phyloP scores from a whole-genome alignment of 2,888 invertebrate species.

The Eueremaeus valkanovi region DNA sequence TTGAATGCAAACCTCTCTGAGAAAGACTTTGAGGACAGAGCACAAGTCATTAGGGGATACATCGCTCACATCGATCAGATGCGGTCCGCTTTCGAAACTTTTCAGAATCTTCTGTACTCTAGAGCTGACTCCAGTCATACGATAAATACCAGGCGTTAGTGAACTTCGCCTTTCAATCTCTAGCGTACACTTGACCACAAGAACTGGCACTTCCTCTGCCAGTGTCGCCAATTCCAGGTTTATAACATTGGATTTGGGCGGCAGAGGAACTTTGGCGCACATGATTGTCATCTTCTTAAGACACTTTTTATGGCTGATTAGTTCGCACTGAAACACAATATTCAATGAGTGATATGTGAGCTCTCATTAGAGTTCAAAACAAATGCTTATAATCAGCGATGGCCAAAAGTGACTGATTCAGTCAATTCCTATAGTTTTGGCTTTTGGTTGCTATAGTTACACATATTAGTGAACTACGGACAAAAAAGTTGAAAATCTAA shows the following conservation, averaged over 20 bases:
- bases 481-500: too few species aligned
- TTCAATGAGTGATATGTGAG: too few species aligned
- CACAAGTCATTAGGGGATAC: conserved; percentile 41
- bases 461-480: too few species aligned
- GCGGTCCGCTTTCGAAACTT: conserved; percentile 43
- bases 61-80: conserved; percentile 41
- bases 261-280: conserved; percentile 38
- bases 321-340: conserved; percentile 41
- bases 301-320: conserved; percentile 42
- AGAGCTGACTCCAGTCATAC: conserved; percentile 41
- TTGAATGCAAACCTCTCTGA: conserved; percentile 38
- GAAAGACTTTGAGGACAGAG: conserved; percentile 42
- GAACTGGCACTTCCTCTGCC: conserved; percentile 36
- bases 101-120: conserved; percentile 40
- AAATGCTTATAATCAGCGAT: too few species aligned
- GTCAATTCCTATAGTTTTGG: too few species aligned
- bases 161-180: conserved; percentile 42
- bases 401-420: too few species aligned
- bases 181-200: conserved; percentile 41
- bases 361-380: too few species aligned
- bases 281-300: conserved; percentile 40
- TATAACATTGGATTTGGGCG: conserved; percentile 19
- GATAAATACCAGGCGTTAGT: conserved; percentile 41
- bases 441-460: too few species aligned
- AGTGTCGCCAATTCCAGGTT: conserved; percentile 32